Evolutionary conservation across 2,113 vertebrate species (phyloP).

Genomic region (Cololabis saira): DNA sequence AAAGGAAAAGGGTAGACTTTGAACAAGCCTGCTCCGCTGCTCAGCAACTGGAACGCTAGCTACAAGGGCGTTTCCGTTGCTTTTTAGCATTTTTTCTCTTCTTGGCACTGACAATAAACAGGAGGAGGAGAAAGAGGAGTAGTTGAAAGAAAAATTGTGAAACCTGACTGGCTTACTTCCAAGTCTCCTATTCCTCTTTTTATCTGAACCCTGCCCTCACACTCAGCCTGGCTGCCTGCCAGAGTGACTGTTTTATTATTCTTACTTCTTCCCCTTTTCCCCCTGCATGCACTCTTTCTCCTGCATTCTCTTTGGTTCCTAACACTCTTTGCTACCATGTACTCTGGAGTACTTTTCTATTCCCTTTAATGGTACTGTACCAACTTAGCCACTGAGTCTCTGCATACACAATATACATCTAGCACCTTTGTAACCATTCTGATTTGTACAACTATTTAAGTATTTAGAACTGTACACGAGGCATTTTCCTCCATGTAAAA

Average conservation of each 20-base stretch:
- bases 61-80: slow-evolving; percentile 77
- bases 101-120: slow-evolving; percentile 72
- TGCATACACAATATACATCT: slow-evolving; percentile 8
- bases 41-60: slow-evolving; percentile 37
- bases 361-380: slow-evolving; percentile 19
- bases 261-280: slow-evolving; percentile 39
- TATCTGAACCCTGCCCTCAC: slow-evolving; percentile 74
- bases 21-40: slow-evolving; percentile 39
- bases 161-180: slow-evolving; percentile 76
- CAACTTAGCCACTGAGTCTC: slow-evolving; percentile 29
- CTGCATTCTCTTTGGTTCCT: slow-evolving; percentile 49
- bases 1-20: slow-evolving; percentile 52
- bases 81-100: slow-evolving; percentile 58
- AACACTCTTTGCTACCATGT: slow-evolving; percentile 20
- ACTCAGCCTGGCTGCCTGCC: slow-evolving; percentile 70
- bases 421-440: slow-evolving; percentile 17
- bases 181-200: slow-evolving; percentile 73
- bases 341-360: slow-evolving; percentile 27
- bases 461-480: slow-evolving; percentile 25
- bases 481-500: slow-evolving; percentile 46
- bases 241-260: slow-evolving; percentile 74
- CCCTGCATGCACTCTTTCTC: slow-evolving; percentile 40
- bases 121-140: slow-evolving; percentile 39
- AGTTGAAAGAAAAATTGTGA: slow-evolving; percentile 50
- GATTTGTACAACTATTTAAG: slow-evolving; percentile 20